Conservation (phyloP, 1,140 invertebrate species). For the Brevipalpus yothersi region DNA sequence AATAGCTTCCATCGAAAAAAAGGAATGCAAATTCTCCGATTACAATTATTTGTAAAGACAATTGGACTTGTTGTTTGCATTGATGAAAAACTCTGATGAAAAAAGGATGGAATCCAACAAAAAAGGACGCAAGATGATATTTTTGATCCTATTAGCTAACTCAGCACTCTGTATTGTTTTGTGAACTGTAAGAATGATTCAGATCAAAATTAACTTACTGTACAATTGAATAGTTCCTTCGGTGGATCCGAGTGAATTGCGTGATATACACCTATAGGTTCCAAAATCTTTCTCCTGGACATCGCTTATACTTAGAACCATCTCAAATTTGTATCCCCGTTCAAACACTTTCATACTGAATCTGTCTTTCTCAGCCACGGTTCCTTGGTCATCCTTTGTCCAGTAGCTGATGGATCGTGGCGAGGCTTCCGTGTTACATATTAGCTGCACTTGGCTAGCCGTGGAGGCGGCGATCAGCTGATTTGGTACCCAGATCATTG, state of each 20-base stretch:
- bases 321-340: conserved; percentile 12
- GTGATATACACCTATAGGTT: conserved; percentile 63
- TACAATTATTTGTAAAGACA: too few species aligned
- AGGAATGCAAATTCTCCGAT: too few species aligned
- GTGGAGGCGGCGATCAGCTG: conserved; percentile 21
- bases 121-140: too few species aligned
- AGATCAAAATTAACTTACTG: neutral
- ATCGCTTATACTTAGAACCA: conserved; percentile 11
- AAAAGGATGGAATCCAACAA: too few species aligned
- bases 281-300: conserved; percentile 39
- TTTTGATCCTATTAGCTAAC: too few species aligned
- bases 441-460: conserved; percentile 21
- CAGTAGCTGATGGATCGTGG: conserved; percentile 15
- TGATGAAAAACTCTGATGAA: too few species aligned
- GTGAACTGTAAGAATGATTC: too few species aligned
- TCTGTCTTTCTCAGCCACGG: conserved; percentile 12
- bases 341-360: conserved; percentile 12
- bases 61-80: too few species aligned
- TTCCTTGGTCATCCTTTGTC: conserved; percentile 14
- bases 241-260: conserved; percentile 73
- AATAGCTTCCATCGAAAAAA: too few species aligned
- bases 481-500: conserved; percentile 25
- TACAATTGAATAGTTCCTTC: conserved; percentile 70
- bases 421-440: conserved; percentile 20
- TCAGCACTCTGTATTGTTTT: too few species aligned